A percentile compares a stretch with the other conserved stretches of the same genome.
Evolutionary conservation across 2,888 invertebrate species (phyloP).

Genomic region (Mechanitis mazaeus): DNA sequence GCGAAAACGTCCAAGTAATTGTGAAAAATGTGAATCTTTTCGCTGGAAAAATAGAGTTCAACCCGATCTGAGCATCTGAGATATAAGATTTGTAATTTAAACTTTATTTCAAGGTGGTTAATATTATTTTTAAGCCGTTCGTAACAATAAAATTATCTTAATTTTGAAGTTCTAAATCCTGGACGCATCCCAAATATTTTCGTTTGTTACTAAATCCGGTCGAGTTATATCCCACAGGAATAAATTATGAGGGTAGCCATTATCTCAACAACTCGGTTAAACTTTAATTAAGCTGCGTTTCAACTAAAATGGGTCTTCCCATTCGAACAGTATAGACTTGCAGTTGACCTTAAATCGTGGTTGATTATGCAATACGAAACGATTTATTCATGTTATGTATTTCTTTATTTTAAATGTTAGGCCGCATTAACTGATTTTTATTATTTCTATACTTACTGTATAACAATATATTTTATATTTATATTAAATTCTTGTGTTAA

Average conservation of each 20-base stretch:
- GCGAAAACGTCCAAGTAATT: conserved; percentile 71
- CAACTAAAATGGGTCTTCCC: conserved; percentile 46
- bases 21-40: conserved; percentile 69
- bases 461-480: no score
- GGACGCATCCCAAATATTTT: conserved; percentile 52
- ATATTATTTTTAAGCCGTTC: conserved; percentile 22
- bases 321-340: no score
- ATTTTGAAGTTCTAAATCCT: conserved; percentile 15
- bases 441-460: no score
- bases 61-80: conserved; percentile 31
- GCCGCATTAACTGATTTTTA: no score
- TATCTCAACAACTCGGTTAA: conserved; percentile 58
- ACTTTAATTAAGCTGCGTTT: conserved; percentile 72
- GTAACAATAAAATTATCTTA: conserved; percentile 7
- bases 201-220: conserved; percentile 61
- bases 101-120: conserved; percentile 30
- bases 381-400: no score
- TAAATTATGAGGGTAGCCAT: conserved; percentile 67
- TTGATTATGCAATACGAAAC: no score
- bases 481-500: no score
- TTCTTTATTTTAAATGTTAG: no score
- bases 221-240: conserved; percentile 65
- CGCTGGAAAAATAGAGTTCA: conserved; percentile 51
- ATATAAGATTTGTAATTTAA: conserved; percentile 37
- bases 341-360: no score